These are phyloP conservation scores for Battus philenor DNA, from an alignment of 1,140 invertebrate genomes.

Conservation along the genomic window DNA sequence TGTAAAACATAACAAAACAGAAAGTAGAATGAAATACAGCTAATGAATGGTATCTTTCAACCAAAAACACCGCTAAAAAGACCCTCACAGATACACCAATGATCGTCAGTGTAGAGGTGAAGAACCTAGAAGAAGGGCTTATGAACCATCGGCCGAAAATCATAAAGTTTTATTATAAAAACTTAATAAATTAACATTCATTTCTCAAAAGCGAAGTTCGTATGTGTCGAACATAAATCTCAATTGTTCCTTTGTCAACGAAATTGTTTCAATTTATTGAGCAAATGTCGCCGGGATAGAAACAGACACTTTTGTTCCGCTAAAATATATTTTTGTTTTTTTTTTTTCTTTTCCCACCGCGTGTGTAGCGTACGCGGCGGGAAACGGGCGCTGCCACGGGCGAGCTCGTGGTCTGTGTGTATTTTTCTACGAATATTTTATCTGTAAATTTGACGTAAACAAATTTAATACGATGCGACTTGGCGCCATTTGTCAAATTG, in stretches of 20 bases:
- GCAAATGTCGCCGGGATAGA: not conserved
- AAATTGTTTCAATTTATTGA: conserved; percentile 8
- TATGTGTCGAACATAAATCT: conserved; percentile 13
- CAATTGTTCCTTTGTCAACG: conserved; percentile 1
- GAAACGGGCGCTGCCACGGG: too few relatives aligned
- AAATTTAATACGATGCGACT: not conserved
- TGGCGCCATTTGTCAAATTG: not conserved
- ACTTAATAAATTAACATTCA: too few relatives aligned
- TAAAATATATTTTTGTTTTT: not conserved
- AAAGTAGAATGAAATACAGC: too few relatives aligned
- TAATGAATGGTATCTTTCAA: too few relatives aligned
- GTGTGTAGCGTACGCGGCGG: not conserved
- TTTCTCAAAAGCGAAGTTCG: too few relatives aligned
- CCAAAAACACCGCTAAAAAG: too few relatives aligned
- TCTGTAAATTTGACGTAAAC: conserved; percentile 2
- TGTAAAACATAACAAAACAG: too few relatives aligned
- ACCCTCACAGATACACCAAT: too few relatives aligned
- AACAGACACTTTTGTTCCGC: conserved; percentile 5
- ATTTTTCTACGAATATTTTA: not conserved
- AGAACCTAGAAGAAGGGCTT: too few relatives aligned
- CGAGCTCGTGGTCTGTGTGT: not conserved
- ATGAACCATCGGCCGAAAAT: too few relatives aligned
- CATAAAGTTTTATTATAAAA: too few relatives aligned
- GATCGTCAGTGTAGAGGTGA: too few relatives aligned
- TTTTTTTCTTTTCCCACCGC: not conserved